Base-by-base conservation (phyloP, 2,888 invertebrate genomes). In the Philhelius pedissequus region DNA sequence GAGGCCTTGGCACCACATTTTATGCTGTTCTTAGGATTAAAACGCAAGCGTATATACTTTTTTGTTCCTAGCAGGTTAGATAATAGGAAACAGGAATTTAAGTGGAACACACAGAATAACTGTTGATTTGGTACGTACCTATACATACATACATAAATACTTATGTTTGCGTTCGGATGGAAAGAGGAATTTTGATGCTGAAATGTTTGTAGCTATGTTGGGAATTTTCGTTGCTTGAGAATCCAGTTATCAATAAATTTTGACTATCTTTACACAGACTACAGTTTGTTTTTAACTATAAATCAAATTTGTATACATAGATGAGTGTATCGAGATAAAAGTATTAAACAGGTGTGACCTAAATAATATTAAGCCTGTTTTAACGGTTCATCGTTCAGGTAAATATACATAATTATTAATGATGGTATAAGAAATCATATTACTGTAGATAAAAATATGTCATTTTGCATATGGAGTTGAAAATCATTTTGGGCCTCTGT, bases 1-100 rank as follows among this genome's bases (percentile, higher is more conserved):
- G 68, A 82, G 69, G 73, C 71, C 82, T 78, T 73, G 77, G 73
- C 62, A 71, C 73, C 78, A 82, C 68, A 82, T 82, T 77, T 77
- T 64, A 50, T 56, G 15, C 38, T 45, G 58, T 58, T 64, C 30
- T 27, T 68, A 45, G 66, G 71, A 48, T 56, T 38, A 22, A 73
- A 58, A 68, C 45, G 30, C 66, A 43, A 32, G 32, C 43, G 62
- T 25, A 22, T 43, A 25, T 25, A 11, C 0, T 2, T 58, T 66
- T 25, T 38, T 22, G 30, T n/a, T 62, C 62, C 43, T 43, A 62
- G 43, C 43, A 30, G 15, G 74, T 79, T 79, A 68, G 60, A 52
- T 79, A 79, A 79, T 68, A 50, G 73, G 18, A 18, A 40, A 58
- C 58, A 68, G 73, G 66, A 79, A 45, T 35, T 58, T 82, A 82